Percentiles rank a stretch among this genome's conserved stretches.
These are phyloP conservation scores for Alexandromys fortis DNA, from an alignment of 2,113 vertebrate genomes.

Conservation along the genomic window DNA sequence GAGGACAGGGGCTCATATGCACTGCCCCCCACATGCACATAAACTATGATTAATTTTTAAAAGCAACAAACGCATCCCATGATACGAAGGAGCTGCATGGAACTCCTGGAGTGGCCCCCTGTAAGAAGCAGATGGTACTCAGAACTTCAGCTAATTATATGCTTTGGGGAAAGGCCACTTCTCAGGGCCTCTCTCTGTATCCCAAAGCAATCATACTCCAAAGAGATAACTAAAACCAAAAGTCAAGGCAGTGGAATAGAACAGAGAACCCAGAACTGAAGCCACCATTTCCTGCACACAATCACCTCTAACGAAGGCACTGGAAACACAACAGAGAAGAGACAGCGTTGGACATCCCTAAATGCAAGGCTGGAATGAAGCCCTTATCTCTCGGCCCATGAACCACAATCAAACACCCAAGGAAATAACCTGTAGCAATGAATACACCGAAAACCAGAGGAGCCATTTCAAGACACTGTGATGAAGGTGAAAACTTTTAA, in stretches of 20 bases:
- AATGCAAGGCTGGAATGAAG: background rate
- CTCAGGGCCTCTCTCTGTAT: background rate
- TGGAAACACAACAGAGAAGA: background rate
- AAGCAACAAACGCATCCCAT: background rate
- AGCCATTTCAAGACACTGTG: background rate
- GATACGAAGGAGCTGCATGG: background rate
- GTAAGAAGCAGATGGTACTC: background rate
- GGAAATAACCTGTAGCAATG: too few species aligned
- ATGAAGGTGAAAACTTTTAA: background rate
- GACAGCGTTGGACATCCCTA: too few species aligned
- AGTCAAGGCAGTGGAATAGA: background rate
- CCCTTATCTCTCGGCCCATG: background rate
- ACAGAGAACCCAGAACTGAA: background rate
- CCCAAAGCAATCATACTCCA: background rate
- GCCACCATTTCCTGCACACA: background rate
- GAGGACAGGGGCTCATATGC: background rate
- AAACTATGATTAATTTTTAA: background rate
- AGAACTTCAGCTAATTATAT: background rate
- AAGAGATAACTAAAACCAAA: background rate
- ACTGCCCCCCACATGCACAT: background rate
- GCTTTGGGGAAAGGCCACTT: background rate
- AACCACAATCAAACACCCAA: background rate
- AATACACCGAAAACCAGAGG: background rate
- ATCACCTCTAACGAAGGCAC: background rate
- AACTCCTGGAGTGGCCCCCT: background rate